A percentile compares a stretch with the other conserved stretches of the same genome.
Evolutionary conservation across 2,888 invertebrate genomes (phyloP).

Genomic region (Cremastinae sp.): DNA sequence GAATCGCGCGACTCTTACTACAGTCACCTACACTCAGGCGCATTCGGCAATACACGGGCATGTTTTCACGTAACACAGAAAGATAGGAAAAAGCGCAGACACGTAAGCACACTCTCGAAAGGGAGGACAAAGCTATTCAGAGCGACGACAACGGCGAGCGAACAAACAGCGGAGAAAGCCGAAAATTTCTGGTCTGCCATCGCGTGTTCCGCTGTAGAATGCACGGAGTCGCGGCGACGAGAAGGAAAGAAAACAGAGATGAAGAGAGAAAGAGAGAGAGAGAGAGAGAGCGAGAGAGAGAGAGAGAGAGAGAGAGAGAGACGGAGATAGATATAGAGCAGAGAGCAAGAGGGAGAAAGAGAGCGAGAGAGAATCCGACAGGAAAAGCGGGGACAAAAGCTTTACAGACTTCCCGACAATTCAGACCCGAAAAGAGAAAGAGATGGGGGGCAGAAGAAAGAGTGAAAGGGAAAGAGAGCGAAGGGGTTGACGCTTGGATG

Average conservation of each 20-base stretch:
- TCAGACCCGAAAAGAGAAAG: constrained; percentile 66
- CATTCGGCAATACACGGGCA: not conserved
- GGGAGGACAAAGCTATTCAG: constrained; percentile 27
- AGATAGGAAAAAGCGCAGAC: not conserved
- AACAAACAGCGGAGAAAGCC: constrained; percentile 57
- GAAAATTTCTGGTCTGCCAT: constrained; percentile 53
- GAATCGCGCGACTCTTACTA: constrained; percentile 34
- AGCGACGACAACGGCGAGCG: constrained; percentile 27
- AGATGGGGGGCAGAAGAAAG: no score
- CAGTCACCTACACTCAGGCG: not conserved
- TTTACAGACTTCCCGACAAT: constrained; percentile 77
- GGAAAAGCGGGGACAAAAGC: constrained; percentile 79
- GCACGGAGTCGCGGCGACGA: constrained; percentile 9
- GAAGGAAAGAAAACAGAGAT: constrained; percentile 41
- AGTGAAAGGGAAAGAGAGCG: constrained; percentile 55
- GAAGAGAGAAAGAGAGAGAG: constrained; percentile 24
- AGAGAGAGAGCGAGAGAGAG: constrained; percentile 33
- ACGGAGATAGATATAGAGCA: constrained; percentile 52
- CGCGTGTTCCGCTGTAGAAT: constrained; percentile 13
- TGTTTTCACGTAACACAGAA: not conserved
- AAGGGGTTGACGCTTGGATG: constrained; percentile 63
- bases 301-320: constrained; percentile 46
- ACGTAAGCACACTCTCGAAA: constrained; percentile 23
- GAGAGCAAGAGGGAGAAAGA: constrained; percentile 37
- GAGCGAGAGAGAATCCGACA: constrained; percentile 67